Evolutionary conservation across 2,113 vertebrate species (phyloP).

Genomic region (Phyllostomus discolor): DNA sequence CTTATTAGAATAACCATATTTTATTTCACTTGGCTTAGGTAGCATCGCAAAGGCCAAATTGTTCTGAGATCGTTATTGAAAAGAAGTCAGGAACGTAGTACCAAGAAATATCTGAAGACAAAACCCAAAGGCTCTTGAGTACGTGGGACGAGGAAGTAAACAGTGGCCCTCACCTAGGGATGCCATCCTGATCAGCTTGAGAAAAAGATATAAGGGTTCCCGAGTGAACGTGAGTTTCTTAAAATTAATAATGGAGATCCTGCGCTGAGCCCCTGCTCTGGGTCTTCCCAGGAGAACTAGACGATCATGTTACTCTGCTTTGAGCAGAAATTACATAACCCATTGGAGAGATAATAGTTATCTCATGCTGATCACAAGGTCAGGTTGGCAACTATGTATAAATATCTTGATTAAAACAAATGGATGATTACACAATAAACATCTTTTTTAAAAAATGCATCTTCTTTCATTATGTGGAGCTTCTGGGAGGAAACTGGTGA

Average conservation of each 20-base stretch:
- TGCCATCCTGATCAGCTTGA: neutral
- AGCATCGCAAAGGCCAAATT: neutral
- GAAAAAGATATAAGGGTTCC: neutral
- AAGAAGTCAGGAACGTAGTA: neutral
- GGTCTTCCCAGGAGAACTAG: neutral
- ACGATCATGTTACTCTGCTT: neutral
- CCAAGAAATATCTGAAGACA: neutral
- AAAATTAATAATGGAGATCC: neutral
- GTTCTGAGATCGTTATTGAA: neutral
- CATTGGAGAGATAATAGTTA: neutral
- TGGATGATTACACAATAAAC: neutral
- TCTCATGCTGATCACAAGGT: neutral
- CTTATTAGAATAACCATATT: neutral
- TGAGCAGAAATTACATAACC: neutral
- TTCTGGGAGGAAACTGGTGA: neutral
- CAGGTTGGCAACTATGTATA: neutral
- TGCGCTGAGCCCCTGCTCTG: neutral
- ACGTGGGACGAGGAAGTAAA: neutral
- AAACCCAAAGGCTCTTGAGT: neutral
- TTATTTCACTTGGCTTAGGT: neutral
- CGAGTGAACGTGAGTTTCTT: neutral
- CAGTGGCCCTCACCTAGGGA: neutral
- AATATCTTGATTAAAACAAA: constrained; percentile 32
- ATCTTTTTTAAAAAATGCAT: neutral
- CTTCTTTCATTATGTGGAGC: neutral